These are phyloP conservation scores for Lonchura striata DNA, from an alignment of 2,113 vertebrate species.

Conservation along the genomic window DNA sequence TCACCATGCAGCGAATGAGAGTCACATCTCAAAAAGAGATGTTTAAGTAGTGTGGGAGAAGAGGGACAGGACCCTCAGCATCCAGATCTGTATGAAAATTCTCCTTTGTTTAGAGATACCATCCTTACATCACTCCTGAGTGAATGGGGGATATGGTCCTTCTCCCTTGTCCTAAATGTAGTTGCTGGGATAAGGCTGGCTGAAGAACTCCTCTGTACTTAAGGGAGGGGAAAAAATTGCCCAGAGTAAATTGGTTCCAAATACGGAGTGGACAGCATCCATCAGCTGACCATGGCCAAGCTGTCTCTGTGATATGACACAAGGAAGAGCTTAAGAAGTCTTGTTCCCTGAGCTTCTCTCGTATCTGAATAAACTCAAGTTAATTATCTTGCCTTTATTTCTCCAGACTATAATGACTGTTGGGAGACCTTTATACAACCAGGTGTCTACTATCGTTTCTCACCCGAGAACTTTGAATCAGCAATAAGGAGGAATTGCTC, in stretches of 20 bases:
- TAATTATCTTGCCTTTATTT: not conserved
- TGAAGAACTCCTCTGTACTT: not conserved
- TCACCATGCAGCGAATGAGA: not conserved
- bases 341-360: not conserved
- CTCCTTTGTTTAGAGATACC: not conserved
- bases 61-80: not conserved
- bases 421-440: not conserved
- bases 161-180: not conserved
- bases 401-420: not conserved
- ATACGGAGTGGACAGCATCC: not conserved
- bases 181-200: not conserved
- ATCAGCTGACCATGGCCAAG: not conserved
- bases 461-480: accelerated
- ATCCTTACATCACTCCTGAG: not conserved
- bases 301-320: not conserved
- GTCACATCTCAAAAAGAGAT: not conserved
- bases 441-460: not conserved
- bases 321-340: not conserved
- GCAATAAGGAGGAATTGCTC: accelerated
- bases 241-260: not conserved
- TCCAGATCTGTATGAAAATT: not conserved
- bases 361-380: not conserved
- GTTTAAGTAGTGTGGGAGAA: not conserved
- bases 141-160: not conserved
- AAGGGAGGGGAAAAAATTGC: not conserved